phyloP scores from a whole-genome alignment of 2,113 vertebrate species.

The Athene cunicularia region DNA sequence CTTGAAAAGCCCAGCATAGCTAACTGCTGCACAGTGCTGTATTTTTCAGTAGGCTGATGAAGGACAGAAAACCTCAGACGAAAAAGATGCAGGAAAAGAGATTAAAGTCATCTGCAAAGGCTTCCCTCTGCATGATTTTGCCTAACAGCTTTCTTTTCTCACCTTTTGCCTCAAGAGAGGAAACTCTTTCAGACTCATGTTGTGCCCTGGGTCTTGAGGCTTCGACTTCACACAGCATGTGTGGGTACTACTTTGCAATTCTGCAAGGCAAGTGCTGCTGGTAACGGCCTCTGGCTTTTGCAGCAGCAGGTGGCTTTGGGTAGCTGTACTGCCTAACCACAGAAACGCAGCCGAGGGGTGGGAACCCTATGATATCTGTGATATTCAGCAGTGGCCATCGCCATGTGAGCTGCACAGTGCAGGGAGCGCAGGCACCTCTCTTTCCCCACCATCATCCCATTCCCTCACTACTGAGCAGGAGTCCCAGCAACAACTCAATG shows the following conservation, averaged over 20 bases:
- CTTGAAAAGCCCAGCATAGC: not conserved
- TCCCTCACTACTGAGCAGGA: rapidly evolving
- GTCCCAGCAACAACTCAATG: rapidly evolving
- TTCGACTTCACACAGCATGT: not conserved
- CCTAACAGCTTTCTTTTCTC: not conserved
- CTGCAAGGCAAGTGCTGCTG: not conserved
- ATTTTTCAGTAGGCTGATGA: rapidly evolving
- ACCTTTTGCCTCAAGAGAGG: not conserved
- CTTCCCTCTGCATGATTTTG: not conserved
- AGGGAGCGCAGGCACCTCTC: not conserved
- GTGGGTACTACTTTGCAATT: not conserved
- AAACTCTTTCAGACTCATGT: rapidly evolving
- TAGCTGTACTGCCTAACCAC: not conserved
- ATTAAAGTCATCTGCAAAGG: rapidly evolving
- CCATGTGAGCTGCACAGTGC: rapidly evolving
- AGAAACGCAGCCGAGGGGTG: rapidly evolving
- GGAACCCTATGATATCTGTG: rapidly evolving
- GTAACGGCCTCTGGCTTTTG: not conserved
- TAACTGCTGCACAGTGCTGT: not conserved
- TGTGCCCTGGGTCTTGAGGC: not conserved
- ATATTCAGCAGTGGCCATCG: rapidly evolving
- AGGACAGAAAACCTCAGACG: not conserved
- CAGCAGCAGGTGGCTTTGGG: not conserved
- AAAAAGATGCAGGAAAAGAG: not conserved
- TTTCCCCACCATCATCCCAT: not conserved